Percentiles rank a stretch among this genome's conserved stretches.
Evolutionary conservation across 2,888 invertebrate species (phyloP).

Genomic region (Apodemia zela): DNA sequence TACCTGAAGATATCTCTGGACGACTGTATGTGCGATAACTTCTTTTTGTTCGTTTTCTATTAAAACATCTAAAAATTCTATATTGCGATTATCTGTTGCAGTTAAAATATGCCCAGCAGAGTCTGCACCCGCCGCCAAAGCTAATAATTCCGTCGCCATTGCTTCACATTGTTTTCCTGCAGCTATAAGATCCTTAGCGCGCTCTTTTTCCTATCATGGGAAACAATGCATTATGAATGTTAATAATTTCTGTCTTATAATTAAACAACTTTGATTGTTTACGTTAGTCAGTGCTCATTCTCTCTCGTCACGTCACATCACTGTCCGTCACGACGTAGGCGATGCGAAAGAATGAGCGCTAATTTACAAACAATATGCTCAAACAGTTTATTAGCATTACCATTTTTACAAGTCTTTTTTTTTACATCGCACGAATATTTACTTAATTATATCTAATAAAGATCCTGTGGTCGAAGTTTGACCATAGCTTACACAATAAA

Average conservation of each 20-base stretch:
- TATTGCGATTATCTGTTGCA: constrained; percentile 95
- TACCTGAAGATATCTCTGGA: constrained; percentile 97
- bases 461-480: no score
- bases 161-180: constrained; percentile 98
- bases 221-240: background rate
- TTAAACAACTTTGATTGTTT: no score
- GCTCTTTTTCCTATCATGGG: constrained; percentile 91
- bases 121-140: constrained; percentile 95
- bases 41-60: constrained; percentile 99
- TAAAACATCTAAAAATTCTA: constrained; percentile 96
- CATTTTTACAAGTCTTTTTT: no score
- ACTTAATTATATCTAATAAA: no score
- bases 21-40: constrained; percentile 97
- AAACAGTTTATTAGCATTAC: no score
- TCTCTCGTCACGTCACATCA: no score
- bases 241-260: background rate
- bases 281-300: no score
- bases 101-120: constrained; percentile 97
- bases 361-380: no score
- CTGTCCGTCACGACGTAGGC: no score
- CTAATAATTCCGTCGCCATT: constrained; percentile 97
- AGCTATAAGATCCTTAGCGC: constrained; percentile 96
- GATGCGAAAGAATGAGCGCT: no score
- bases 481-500: no score
- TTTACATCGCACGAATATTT: no score